Evolutionary conservation across 2,888 invertebrate genomes (phyloP).

Genomic region (Anodontia alba): DNA sequence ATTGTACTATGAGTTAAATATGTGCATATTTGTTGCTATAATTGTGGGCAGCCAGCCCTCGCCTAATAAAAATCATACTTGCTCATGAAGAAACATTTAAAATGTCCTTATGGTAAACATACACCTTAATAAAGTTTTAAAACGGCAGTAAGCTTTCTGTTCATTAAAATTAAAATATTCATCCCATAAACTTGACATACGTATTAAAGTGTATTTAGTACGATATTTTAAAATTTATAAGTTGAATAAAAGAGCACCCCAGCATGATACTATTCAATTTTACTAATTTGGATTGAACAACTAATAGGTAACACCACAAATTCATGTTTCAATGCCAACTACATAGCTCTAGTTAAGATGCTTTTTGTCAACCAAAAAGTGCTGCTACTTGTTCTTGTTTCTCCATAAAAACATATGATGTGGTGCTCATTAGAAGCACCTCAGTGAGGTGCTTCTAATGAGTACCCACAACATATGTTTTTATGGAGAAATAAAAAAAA

Average conservation of each 20-base stretch:
- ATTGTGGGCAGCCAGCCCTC: conserved; percentile 11
- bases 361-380: too few species aligned
- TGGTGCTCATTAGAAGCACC: too few species aligned
- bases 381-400: too few species aligned
- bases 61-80: conserved; percentile 5
- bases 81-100: conserved; percentile 10
- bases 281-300: conserved; percentile 11
- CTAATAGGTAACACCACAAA: too few species aligned
- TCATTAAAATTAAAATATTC: background rate
- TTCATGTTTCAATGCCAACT: too few species aligned
- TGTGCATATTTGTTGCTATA: conserved; percentile 11
- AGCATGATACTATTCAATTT: conserved; percentile 2
- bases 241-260: background rate
- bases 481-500: too few species aligned
- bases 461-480: too few species aligned
- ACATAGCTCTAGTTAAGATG: too few species aligned
- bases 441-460: too few species aligned
- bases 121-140: background rate
- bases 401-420: too few species aligned
- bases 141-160: background rate
- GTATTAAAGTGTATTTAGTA: background rate
- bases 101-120: conserved; percentile 8
- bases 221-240: background rate
- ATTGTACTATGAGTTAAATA: conserved; percentile 23
- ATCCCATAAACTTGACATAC: too few species aligned